These are phyloP conservation scores for Hyperoplus immaculatus DNA, from an alignment of 2,797 vertebrate species.

Conservation along the genomic window DNA sequence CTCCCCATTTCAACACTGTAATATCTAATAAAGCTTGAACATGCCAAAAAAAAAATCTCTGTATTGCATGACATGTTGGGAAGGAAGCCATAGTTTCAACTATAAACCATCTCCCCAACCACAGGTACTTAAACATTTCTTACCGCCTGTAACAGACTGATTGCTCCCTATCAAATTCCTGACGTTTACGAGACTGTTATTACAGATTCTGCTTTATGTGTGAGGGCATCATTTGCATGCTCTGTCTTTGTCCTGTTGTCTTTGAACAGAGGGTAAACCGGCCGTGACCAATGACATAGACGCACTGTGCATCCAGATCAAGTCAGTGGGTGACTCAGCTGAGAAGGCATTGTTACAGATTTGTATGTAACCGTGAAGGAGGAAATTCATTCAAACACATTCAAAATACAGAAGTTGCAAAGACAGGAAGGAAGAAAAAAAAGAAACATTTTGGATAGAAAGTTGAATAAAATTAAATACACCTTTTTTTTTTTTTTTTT, in stretches of 20 bases:
- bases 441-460: neutral
- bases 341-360: slow-evolving; percentile 15
- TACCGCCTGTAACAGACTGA: slow-evolving; percentile 11
- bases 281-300: slow-evolving; percentile 12
- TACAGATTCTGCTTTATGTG: slow-evolving; percentile 8
- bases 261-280: slow-evolving; percentile 17
- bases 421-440: neutral
- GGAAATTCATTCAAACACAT: neutral
- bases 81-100: slow-evolving; percentile 12
- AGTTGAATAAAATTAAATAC: neutral
- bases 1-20: too few species aligned
- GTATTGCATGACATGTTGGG: slow-evolving; percentile 2
- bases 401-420: slow-evolving; percentile 10
- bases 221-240: slow-evolving; percentile 49
- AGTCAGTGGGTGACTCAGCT: slow-evolving; percentile 31
- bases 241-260: slow-evolving; percentile 16
- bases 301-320: slow-evolving; percentile 13
- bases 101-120: slow-evolving; percentile 33
- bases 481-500: neutral
- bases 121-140: slow-evolving; percentile 30
- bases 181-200: slow-evolving; percentile 46
- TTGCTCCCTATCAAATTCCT: slow-evolving; percentile 25
- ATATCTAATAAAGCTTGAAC: too few species aligned
- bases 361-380: neutral
- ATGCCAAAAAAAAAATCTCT: too few species aligned